These are phyloP conservation scores for Drosophila emarginata DNA, from an alignment of 2,888 invertebrate genomes.

Conservation along the genomic window DNA sequence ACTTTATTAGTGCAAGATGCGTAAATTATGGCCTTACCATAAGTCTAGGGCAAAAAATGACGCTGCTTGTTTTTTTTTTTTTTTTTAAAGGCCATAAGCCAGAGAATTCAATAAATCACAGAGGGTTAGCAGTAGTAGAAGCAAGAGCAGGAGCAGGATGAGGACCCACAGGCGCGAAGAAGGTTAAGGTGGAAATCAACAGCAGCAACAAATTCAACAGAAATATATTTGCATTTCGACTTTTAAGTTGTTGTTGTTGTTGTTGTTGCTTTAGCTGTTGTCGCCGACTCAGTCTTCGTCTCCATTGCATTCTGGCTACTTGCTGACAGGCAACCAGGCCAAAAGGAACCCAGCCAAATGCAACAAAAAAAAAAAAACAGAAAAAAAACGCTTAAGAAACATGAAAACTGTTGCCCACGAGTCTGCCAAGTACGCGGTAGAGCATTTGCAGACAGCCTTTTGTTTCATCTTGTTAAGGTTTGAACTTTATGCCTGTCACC, in stretches of 20 bases:
- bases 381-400: conserved; percentile 39
- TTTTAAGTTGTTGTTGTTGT: conserved; percentile 31
- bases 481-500: conserved; percentile 72
- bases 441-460: conserved; percentile 57
- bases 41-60: conserved; percentile 45
- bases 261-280: conserved; percentile 33
- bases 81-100: neutral
- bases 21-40: conserved; percentile 59
- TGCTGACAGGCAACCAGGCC: conserved; percentile 56
- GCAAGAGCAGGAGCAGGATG: conserved; percentile 2
- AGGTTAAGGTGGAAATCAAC: conserved; percentile 55
- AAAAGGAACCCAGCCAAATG: conserved; percentile 2
- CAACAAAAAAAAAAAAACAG: conserved; percentile 4
- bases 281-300: conserved; percentile 30
- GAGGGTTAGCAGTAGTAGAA: conserved; percentile 1
- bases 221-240: conserved; percentile 67
- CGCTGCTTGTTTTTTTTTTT: conserved; percentile 35
- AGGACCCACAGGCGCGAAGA: conserved; percentile 18
- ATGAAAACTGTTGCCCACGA: conserved; percentile 79
- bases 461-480: conserved; percentile 72
- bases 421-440: conserved; percentile 69
- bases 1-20: conserved; percentile 80
- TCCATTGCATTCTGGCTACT: conserved; percentile 41
- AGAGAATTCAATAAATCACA: conserved; percentile 66
- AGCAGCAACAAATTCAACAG: conserved; percentile 59